Percentiles rank a stretch among this genome's conserved stretches.
Evolutionary conservation across 2,888 invertebrate species (phyloP).

Genomic region (Chouioia cunea): DNA sequence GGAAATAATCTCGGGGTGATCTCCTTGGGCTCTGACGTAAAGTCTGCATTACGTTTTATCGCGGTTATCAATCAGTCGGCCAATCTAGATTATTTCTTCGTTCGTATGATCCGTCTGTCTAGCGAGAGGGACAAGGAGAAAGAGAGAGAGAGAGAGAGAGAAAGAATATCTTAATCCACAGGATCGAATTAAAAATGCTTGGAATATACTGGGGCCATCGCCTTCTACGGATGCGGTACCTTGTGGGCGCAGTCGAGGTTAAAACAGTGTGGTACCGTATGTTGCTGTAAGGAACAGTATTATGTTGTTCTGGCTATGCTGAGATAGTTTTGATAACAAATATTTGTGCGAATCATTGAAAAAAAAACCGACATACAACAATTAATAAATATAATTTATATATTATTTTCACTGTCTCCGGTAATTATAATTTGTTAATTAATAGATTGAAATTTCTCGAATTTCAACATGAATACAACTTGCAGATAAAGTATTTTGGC

Average conservation of each 20-base stretch:
- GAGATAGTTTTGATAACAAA: too few species aligned
- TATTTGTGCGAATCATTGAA: too few species aligned
- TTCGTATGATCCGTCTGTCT: constrained; percentile 51
- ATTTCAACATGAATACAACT: too few species aligned
- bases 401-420: too few species aligned
- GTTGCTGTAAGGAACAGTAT: neutral
- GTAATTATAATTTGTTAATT: too few species aligned
- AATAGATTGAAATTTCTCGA: too few species aligned
- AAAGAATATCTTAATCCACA: constrained; percentile 55
- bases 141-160: neutral
- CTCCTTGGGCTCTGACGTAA: constrained; percentile 41
- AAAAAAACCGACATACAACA: too few species aligned
- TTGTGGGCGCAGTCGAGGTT: constrained; percentile 4
- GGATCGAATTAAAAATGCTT: constrained; percentile 45
- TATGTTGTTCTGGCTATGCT: neutral
- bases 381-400: too few species aligned
- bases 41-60: constrained; percentile 42
- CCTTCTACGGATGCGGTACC: constrained; percentile 27
- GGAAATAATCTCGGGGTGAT: constrained; percentile 43
- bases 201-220: neutral
- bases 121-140: too few species aligned
- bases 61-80: constrained; percentile 44
- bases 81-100: constrained; percentile 45
- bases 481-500: too few species aligned
- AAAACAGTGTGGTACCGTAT: neutral